Base-by-base conservation (phyloP, 2,113 vertebrate genomes). In the Hypocryptadius cinnamomeus region DNA sequence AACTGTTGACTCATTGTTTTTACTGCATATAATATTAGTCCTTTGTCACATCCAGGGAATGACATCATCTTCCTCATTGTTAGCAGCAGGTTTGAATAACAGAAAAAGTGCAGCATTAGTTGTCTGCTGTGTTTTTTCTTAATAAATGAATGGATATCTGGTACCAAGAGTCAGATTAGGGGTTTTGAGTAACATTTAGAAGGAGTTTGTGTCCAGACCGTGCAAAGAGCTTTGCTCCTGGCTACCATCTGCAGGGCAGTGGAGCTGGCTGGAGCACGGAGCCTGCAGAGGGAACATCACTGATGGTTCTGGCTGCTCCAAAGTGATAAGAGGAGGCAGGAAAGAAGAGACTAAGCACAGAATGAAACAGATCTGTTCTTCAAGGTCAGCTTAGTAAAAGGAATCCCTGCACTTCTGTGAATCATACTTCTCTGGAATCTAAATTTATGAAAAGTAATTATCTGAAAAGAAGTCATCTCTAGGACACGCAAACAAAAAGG, bases 1-100 rank as follows among this genome's bases (percentile, higher is more conserved):
- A 96, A 97, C 95, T 97, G 97, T 97, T 96, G 96, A 97, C 93
- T 97, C 96, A 97, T 97, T 96, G 96, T 96, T 97, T 97, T 97
- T 95, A 94, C 92, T 96, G 95, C 96, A 94, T 96, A 92, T 97
- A 96, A 96, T 97, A 96, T 97, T 94, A 95, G 94, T 93, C 85
- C 95, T 97, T 96, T 97, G 96, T 97, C 96, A 96, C 95, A 96
- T 96, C 93, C 95, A 95, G 79, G 91, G 95, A 94, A 95, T 97
- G 94, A 97, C 97, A 97, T 97, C 90, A 97, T 95, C 90, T 84
- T 94, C 94, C 92, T 94, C 93, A 92, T 96, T 97, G 82, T 95
- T 95, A 95, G 90, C 84, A 91, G 95, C 95, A 96, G 96, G 96
- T 97, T 76, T 96, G 93, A 87, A 92, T 93, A 95, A 95, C 33